Base-by-base conservation (phyloP, 2,888 invertebrate genomes). In the Parascotia fuliginaria region DNA sequence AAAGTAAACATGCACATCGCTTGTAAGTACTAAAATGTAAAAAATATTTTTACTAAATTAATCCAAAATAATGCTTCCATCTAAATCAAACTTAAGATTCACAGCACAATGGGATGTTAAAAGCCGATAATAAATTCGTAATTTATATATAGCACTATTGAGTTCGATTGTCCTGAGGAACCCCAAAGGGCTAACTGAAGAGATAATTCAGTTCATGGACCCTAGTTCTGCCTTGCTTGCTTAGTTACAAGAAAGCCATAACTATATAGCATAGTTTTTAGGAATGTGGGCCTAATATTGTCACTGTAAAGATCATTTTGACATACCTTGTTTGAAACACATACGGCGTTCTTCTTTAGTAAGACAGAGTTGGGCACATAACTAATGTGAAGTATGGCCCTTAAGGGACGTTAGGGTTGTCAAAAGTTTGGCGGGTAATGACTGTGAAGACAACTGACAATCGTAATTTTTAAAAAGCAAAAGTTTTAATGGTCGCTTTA, bases 301-400 rank as follows among this genome's bases (percentile, higher is more conserved):
- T n/a, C n/a, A n/a, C n/a, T n/a, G n/a, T n/a, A n/a, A n/a, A n/a
- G n/a, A n/a, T n/a, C n/a, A n/a, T n/a, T n/a, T n/a, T n/a, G n/a
- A n/a, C n/a, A n/a, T n/a, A n/a, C n/a, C n/a, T n/a, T n/a, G n/a
- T n/a, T n/a, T n/a, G n/a, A n/a, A n/a, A n/a, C n/a, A n/a, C n/a
- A n/a, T n/a, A n/a, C n/a, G n/a, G n/a, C n/a, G n/a, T n/a, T n/a
- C n/a, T n/a, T n/a, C n/a, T n/a, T n/a, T n/a, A n/a, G n/a, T n/a
- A n/a, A n/a, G n/a, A n/a, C n/a, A n/a, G n/a, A n/a, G n/a, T 56
- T 42, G 65, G 66, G 72, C 63, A 74, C 75, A 77, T 78, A 76
- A 70, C 74, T 84, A 83, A 83, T 76, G 80, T 83, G 81, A 84
- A 72, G 80, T 71, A 83, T 74, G 65, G 66, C 66, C 60, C 82